phyloP scores from a whole-genome alignment of 2,888 invertebrate genomes.

The Sphaeridia pumilis region DNA sequence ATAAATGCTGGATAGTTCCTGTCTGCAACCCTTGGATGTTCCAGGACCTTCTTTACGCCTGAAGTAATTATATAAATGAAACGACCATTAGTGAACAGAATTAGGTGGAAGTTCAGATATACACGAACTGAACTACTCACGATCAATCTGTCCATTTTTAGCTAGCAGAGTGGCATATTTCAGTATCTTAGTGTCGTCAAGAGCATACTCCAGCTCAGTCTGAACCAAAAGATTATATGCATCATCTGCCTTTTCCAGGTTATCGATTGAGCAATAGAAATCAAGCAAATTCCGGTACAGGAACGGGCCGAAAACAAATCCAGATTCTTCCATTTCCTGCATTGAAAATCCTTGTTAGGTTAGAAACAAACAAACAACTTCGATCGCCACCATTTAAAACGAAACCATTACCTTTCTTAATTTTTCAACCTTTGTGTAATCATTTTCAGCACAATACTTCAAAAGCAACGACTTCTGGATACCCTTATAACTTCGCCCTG shows the following conservation, averaged over 20 bases:
- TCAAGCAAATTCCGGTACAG: slow-evolving; percentile 55
- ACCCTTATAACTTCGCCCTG: slow-evolving; percentile 47
- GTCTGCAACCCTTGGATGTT: too few species aligned
- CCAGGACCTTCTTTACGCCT: too few species aligned
- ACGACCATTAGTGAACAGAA: too few species aligned
- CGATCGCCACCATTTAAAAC: too few species aligned
- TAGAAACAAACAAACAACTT: too few species aligned
- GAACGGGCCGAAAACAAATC: slow-evolving; percentile 49
- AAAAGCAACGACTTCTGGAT: slow-evolving; percentile 52
- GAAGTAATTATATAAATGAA: too few species aligned
- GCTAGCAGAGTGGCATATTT: slow-evolving; percentile 50
- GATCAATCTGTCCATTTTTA: too few species aligned
- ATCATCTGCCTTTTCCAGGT: slow-evolving; percentile 52
- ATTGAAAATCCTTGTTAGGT: too few species aligned
- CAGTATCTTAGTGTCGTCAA: slow-evolving; percentile 53
- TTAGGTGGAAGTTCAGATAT: too few species aligned
- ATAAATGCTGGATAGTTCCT: too few species aligned
- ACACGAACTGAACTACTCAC: too few species aligned
- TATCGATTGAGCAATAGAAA: slow-evolving; percentile 50
- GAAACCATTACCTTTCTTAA: slow-evolving; percentile 8
- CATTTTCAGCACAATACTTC: slow-evolving; percentile 52
- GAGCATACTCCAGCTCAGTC: slow-evolving; percentile 44
- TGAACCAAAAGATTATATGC: slow-evolving; percentile 45
- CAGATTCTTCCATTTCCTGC: slow-evolving; percentile 49
- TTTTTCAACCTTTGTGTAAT: slow-evolving; percentile 48